Conservation (phyloP, 2,113 vertebrate genomes). For the Ranitomeya variabilis region DNA sequence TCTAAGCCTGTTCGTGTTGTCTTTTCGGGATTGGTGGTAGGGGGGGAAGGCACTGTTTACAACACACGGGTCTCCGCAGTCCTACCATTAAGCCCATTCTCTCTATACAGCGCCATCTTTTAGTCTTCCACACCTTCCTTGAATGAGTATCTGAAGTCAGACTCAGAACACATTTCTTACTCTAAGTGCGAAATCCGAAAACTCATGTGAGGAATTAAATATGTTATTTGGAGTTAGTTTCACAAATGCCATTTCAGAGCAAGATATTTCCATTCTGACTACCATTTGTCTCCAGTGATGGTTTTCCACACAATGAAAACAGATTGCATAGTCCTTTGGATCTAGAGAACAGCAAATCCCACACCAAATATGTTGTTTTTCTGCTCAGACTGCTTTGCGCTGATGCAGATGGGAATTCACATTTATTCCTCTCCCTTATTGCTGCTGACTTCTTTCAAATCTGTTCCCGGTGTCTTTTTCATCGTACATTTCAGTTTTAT, state of each 20-base stretch:
- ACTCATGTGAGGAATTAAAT: not conserved
- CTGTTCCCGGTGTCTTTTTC: slow-evolving; percentile 7
- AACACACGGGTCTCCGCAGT: not conserved
- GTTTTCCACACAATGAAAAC: slow-evolving; percentile 55
- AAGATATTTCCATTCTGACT: slow-evolving; percentile 44
- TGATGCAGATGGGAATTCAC: slow-evolving; percentile 56
- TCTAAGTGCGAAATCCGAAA: not conserved
- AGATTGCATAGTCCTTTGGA: slow-evolving; percentile 58
- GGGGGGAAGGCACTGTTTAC: too few relatives aligned
- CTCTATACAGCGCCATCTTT: too few relatives aligned
- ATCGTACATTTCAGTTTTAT: slow-evolving; percentile 41
- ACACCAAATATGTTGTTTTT: slow-evolving; percentile 60
- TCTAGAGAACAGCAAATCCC: slow-evolving; percentile 56
- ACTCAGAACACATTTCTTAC: not conserved
- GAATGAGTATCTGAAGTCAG: not conserved
- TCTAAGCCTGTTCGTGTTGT: too few relatives aligned
- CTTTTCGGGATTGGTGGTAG: too few relatives aligned
- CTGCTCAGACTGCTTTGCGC: slow-evolving; percentile 46
- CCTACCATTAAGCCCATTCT: not conserved
- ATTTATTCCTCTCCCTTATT: slow-evolving; percentile 55
- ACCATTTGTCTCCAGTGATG: slow-evolving; percentile 49
- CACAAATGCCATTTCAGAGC: slow-evolving; percentile 46
- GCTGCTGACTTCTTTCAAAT: slow-evolving; percentile 43
- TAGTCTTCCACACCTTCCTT: too few relatives aligned
- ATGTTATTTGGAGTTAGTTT: slow-evolving; percentile 35